Percentiles rank a stretch among this genome's conserved stretches.
These are phyloP conservation scores for Parapristionchus giblindavisi DNA, from an alignment of 2,888 invertebrate species.

Conservation along the genomic window DNA sequence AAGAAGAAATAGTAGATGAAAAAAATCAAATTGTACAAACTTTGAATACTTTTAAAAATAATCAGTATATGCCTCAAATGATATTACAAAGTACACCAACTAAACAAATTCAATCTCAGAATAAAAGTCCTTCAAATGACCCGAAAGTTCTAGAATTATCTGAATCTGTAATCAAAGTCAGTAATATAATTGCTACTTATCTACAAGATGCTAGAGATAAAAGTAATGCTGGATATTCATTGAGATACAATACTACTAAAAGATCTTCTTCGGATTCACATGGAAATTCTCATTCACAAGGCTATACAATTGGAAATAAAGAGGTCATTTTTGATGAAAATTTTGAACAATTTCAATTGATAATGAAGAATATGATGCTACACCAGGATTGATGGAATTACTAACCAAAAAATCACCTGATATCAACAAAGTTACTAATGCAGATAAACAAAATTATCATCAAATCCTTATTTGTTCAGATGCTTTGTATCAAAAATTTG, in stretches of 20 bases:
- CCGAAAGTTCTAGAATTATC: conserved; percentile 39
- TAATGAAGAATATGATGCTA: conserved; percentile 42
- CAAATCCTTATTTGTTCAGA: conserved; percentile 50
- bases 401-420: conserved; percentile 53
- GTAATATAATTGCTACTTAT: conserved; percentile 48
- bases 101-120: conserved; percentile 6
- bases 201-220: conserved; percentile 51
- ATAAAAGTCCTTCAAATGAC: too few species aligned
- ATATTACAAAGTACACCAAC: too few species aligned
- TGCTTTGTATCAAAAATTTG: conserved; percentile 52
- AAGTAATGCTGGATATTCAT: conserved; percentile 54
- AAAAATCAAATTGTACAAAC: conserved; percentile 55
- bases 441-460: conserved; percentile 48
- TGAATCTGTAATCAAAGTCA: conserved; percentile 42
- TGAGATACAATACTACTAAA: conserved; percentile 40
- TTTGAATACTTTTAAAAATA: conserved; percentile 44
- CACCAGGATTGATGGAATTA: conserved; percentile 51
- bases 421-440: conserved; percentile 39
- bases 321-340: conserved; percentile 49
- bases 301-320: conserved; percentile 53
- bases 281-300: too few species aligned
- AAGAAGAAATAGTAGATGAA: conserved; percentile 56
- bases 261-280: too few species aligned
- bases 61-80: not conserved
- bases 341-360: conserved; percentile 45